Evolutionary conservation across 1,140 invertebrate species (phyloP).

Genomic region (Diorhabda sublineata): DNA sequence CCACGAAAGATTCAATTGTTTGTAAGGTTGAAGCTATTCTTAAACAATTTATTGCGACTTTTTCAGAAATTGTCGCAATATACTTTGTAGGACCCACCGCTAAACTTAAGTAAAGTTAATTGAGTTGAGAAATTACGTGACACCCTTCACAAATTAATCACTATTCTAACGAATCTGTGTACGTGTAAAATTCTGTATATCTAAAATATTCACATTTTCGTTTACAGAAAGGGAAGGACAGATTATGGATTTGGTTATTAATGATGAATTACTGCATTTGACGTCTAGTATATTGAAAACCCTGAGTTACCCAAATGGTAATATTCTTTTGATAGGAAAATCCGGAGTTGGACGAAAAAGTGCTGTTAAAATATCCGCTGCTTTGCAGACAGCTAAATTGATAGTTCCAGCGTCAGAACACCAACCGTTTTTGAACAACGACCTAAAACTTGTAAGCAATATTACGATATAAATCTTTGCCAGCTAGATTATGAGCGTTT

Average conservation of each 20-base stretch:
- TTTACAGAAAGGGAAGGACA: constrained; percentile 54
- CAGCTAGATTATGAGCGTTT: too few relatives aligned
- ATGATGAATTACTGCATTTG: constrained; percentile 61
- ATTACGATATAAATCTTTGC: neutral
- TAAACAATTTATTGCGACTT: too few relatives aligned
- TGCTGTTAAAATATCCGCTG: constrained; percentile 66
- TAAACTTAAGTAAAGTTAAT: too few relatives aligned
- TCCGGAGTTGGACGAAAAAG: constrained; percentile 75
- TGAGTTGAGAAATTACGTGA: too few relatives aligned
- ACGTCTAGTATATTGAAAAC: constrained; percentile 62
- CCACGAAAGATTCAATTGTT: too few relatives aligned
- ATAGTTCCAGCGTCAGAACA: constrained; percentile 43
- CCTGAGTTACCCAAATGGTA: constrained; percentile 59
- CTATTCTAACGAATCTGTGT: neutral
- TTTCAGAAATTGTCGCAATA: neutral
- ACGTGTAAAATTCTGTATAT: constrained; percentile 15
- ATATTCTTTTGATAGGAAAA: constrained; percentile 69
- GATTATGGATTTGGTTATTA: constrained; percentile 55
- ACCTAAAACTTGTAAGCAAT: constrained; percentile 49
- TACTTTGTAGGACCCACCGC: neutral
- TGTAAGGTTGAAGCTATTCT: too few relatives aligned
- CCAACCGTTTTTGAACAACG: constrained; percentile 47
- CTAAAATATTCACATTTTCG: neutral
- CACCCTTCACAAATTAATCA: too few relatives aligned
- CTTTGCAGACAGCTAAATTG: constrained; percentile 66